Conservation (phyloP, 2,888 invertebrate species). For the Epiblema foenella region DNA sequence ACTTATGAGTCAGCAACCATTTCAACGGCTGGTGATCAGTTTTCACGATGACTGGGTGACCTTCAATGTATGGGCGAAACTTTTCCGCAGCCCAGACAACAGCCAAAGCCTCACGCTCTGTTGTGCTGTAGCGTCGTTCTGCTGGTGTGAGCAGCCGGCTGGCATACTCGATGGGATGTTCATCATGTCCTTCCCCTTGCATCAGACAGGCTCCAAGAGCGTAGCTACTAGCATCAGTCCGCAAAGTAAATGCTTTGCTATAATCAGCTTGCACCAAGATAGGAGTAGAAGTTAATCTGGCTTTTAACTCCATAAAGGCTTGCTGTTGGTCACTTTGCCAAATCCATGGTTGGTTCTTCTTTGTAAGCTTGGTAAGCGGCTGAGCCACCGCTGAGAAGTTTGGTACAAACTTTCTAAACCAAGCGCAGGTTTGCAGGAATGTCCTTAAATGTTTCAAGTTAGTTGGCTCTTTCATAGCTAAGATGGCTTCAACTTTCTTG, state of each 20-base stretch:
- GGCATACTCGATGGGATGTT: slow-evolving; percentile 34
- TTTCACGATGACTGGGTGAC: slow-evolving; percentile 59
- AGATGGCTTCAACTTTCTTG: slow-evolving; percentile 25
- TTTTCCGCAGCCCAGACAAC: slow-evolving; percentile 28
- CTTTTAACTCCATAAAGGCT: slow-evolving; percentile 46
- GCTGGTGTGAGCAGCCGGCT: slow-evolving; percentile 26
- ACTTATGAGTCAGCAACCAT: slow-evolving; percentile 12
- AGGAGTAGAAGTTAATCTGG: slow-evolving; percentile 45
- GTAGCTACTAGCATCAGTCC: slow-evolving; percentile 55
- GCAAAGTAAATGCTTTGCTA: slow-evolving; percentile 51
- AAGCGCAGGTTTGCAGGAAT: slow-evolving; percentile 54
- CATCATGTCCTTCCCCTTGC: slow-evolving; percentile 39
- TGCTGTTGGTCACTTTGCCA: slow-evolving; percentile 41
- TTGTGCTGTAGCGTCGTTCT: slow-evolving; percentile 60
- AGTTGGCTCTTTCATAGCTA: slow-evolving; percentile 28
- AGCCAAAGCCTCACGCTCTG: slow-evolving; percentile 55
- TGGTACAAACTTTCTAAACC: slow-evolving; percentile 55
- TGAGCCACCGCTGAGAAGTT: slow-evolving; percentile 47
- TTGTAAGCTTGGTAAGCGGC: slow-evolving; percentile 47
- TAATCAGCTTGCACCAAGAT: slow-evolving; percentile 47
- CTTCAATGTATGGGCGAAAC: slow-evolving; percentile 53
- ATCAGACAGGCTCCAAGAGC: slow-evolving; percentile 46
- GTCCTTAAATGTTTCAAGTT: slow-evolving; percentile 41
- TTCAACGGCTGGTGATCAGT: slow-evolving; percentile 63
- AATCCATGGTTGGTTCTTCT: slow-evolving; percentile 47